These are phyloP conservation scores for Ctenosaura bakeri DNA, from an alignment of 2,797 vertebrate species.

Conservation along the genomic window DNA sequence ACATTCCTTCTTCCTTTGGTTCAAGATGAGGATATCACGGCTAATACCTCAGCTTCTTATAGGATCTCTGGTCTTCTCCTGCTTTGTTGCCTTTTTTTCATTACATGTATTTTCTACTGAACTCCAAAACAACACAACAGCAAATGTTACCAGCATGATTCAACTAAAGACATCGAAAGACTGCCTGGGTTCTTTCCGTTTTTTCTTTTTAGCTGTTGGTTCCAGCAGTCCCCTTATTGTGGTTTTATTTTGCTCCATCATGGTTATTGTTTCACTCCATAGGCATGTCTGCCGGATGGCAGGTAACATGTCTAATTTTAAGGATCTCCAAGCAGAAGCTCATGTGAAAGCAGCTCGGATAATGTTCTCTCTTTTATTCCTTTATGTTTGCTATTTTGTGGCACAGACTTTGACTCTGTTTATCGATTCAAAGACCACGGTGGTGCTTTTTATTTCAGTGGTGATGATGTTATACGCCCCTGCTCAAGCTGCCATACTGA, in stretches of 20 bases:
- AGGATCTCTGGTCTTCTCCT: constrained; percentile 44
- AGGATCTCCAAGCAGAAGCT: background rate
- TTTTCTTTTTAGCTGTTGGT: background rate
- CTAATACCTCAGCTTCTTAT: constrained; percentile 46
- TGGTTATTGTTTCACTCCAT: background rate
- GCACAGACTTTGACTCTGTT: background rate
- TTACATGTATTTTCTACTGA: constrained; percentile 12
- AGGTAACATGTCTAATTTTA: background rate
- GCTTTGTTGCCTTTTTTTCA: constrained; percentile 29
- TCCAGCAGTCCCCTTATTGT: background rate
- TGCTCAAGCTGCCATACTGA: constrained; percentile 14
- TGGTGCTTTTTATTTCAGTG: accelerated
- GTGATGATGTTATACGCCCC: background rate
- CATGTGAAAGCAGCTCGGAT: background rate
- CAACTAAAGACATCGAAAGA: background rate
- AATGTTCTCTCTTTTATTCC: background rate
- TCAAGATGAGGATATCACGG: constrained; percentile 46
- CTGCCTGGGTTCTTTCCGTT: accelerated
- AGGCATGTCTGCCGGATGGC: background rate
- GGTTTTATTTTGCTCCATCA: background rate
- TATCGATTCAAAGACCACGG: accelerated
- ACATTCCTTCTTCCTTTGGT: constrained; percentile 59
- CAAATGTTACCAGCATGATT: no score
- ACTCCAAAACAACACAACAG: background rate
- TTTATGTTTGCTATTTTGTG: background rate